Conservation (phyloP, 2,113 vertebrate species). For the Zosterops japonicus region DNA sequence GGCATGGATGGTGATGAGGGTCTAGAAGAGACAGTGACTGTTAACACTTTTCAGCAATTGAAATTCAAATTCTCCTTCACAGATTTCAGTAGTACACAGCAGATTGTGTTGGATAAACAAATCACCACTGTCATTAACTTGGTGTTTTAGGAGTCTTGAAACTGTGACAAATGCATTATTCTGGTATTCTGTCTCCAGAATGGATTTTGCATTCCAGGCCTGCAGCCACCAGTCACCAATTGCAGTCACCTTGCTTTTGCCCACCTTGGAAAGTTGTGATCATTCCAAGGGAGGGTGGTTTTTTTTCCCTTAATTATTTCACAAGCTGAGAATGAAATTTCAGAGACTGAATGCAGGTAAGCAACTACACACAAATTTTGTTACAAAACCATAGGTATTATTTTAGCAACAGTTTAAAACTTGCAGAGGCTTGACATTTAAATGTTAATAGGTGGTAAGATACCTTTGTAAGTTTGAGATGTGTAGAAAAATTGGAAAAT, state of each 20-base stretch:
- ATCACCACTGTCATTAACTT: background rate
- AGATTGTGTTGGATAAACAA: background rate
- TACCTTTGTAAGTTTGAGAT: background rate
- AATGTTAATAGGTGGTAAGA: background rate
- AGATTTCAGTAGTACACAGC: background rate
- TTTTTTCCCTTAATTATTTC: background rate
- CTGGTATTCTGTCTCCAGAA: background rate
- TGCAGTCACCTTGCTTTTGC: background rate
- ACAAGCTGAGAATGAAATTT: background rate
- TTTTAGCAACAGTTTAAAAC: background rate
- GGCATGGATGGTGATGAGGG: rapidly evolving
- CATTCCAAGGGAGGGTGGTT: background rate
- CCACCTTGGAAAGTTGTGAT: background rate
- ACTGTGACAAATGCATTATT: background rate
- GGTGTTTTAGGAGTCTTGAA: background rate
- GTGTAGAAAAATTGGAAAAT: background rate
- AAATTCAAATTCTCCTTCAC: background rate
- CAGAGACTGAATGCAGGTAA: background rate
- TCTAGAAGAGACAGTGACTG: background rate
- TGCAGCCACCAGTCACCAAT: rapidly evolving
- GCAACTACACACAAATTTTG: background rate
- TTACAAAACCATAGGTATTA: background rate
- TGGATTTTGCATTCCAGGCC: background rate
- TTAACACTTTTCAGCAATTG: background rate
- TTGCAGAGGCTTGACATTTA: background rate